phyloP scores from a whole-genome alignment of 2,113 vertebrate genomes.

The Camelus bactrianus region DNA sequence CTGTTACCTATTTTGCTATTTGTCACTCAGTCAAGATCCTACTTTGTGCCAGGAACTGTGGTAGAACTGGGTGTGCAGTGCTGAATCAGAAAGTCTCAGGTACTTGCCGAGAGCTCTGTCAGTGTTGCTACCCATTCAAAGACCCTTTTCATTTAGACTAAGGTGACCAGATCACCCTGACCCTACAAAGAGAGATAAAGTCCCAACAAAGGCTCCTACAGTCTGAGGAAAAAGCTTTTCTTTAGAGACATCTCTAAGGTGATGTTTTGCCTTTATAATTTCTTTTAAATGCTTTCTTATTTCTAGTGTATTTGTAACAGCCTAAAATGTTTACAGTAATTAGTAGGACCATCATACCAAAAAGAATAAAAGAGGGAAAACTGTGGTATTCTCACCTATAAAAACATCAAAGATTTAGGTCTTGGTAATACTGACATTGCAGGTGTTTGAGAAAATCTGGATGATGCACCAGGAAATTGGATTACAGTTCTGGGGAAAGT shows the following conservation, averaged over 20 bases:
- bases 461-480: neutral
- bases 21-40: neutral
- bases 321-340: neutral
- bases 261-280: neutral
- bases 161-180: accelerated
- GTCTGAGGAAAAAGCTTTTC: neutral
- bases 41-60: neutral
- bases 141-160: neutral
- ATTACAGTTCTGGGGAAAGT: neutral
- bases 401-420: neutral
- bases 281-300: neutral
- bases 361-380: neutral
- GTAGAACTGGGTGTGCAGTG: neutral
- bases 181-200: neutral
- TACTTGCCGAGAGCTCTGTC: neutral
- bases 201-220: accelerated
- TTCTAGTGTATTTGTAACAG: neutral
- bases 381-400: neutral
- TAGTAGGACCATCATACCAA: neutral
- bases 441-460: neutral
- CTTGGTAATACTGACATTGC: neutral
- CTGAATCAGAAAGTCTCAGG: neutral
- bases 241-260: neutral
- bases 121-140: neutral
- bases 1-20: neutral